Conservation (phyloP, 1,140 invertebrate genomes). For the Drosophila fuyamai region DNA sequence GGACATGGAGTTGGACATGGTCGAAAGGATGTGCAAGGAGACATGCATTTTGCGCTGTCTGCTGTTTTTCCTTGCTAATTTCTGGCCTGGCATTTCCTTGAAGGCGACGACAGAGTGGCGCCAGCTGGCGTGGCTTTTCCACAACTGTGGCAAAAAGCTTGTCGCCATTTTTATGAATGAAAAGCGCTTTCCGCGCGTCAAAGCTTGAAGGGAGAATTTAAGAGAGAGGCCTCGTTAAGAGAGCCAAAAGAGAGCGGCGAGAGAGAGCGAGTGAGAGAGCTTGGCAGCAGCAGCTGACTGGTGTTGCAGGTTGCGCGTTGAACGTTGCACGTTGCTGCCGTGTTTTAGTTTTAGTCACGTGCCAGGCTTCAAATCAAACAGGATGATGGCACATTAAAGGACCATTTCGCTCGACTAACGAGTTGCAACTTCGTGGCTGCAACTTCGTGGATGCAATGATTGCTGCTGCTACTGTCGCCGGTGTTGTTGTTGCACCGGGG, state of each 20-base stretch:
- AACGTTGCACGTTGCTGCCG: slow-evolving; percentile 39
- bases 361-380: slow-evolving; percentile 40
- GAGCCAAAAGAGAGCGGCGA: slow-evolving; percentile 6
- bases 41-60: slow-evolving; percentile 33
- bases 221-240: slow-evolving; percentile 11
- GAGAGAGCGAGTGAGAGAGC: slow-evolving; percentile 16
- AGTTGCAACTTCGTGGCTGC: slow-evolving; percentile 48
- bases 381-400: slow-evolving; percentile 27
- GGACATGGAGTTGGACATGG: slow-evolving; percentile 53
- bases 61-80: slow-evolving; percentile 12
- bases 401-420: slow-evolving; percentile 10
- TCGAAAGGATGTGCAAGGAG: slow-evolving; percentile 42
- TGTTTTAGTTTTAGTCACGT: slow-evolving; percentile 41
- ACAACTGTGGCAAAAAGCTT: slow-evolving; percentile 70
- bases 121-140: slow-evolving; percentile 67
- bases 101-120: slow-evolving; percentile 52
- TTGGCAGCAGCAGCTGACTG: slow-evolving; percentile 43
- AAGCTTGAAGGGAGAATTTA: slow-evolving; percentile 56
- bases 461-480: slow-evolving; percentile 25
- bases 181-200: slow-evolving; percentile 56
- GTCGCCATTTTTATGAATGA: slow-evolving; percentile 81
- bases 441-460: slow-evolving; percentile 64
- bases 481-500: slow-evolving; percentile 49
- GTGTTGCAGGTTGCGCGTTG: slow-evolving; percentile 30
- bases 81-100: slow-evolving; percentile 35